Conservation (phyloP, 2,797 vertebrate species). For the Galagoides demidoff region DNA sequence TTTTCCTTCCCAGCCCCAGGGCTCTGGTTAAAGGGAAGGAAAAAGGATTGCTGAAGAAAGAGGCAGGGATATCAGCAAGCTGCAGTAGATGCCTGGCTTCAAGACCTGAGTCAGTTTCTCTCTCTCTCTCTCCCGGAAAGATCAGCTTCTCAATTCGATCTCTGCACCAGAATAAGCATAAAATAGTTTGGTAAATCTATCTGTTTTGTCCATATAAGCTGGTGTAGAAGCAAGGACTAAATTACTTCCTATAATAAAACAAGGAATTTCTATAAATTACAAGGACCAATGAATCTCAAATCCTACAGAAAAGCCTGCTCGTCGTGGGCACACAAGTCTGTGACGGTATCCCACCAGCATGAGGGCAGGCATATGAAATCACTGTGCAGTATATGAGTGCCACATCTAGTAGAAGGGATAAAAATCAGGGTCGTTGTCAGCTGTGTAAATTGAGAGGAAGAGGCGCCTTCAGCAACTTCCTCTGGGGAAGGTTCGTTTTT, state of each 20-base stretch:
- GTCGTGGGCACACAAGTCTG: not conserved
- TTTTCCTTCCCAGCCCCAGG: slow-evolving; percentile 78
- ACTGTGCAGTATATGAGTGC: slow-evolving; percentile 83
- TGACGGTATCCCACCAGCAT: not conserved
- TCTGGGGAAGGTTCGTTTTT: slow-evolving; percentile 84
- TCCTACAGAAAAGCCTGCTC: slow-evolving; percentile 48
- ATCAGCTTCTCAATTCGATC: too few relatives aligned
- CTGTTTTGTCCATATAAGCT: slow-evolving; percentile 82
- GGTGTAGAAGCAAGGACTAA: slow-evolving; percentile 76
- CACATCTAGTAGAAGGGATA: slow-evolving; percentile 85
- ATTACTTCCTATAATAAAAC: slow-evolving; percentile 80
- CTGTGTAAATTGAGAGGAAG: slow-evolving; percentile 85
- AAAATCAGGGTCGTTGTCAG: slow-evolving; percentile 87
- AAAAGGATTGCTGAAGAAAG: not conserved
- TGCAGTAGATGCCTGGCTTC: not conserved
- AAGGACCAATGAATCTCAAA: slow-evolving; percentile 75
- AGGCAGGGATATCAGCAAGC: not conserved
- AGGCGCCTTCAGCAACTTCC: slow-evolving; percentile 78
- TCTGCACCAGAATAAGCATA: not conserved
- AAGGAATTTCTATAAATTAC: slow-evolving; percentile 79
- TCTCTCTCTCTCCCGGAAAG: not conserved
- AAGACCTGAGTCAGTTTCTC: not conserved
- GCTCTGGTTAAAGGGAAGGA: slow-evolving; percentile 35
- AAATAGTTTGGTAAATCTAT: slow-evolving; percentile 79
- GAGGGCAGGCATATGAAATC: slow-evolving; percentile 82